A percentile compares a stretch with the other conserved stretches of the same genome.
Conservation (phyloP, 2,797 vertebrate genomes). For the Zenarchopterus dispar region DNA sequence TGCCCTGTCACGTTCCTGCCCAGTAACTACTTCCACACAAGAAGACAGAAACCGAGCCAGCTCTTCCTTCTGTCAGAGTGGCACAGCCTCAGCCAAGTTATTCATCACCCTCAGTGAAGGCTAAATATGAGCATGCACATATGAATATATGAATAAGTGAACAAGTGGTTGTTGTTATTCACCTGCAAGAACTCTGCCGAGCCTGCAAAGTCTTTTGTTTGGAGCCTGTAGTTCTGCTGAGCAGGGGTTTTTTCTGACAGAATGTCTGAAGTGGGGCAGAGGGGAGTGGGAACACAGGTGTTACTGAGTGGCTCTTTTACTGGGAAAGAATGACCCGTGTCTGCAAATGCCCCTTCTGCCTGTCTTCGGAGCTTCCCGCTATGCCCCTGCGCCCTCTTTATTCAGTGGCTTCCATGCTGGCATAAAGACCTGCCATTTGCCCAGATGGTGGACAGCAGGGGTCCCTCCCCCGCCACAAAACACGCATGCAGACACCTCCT, state of each 20-base stretch:
- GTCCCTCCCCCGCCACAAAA: slow-evolving; percentile 35
- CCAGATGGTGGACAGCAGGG: slow-evolving; percentile 81
- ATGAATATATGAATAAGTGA: slow-evolving; percentile 85
- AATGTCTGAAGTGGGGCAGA: slow-evolving; percentile 73
- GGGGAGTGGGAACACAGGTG: slow-evolving; percentile 78
- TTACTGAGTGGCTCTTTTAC: slow-evolving; percentile 74
- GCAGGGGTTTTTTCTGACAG: slow-evolving; percentile 76
- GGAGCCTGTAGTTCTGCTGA: slow-evolving; percentile 77
- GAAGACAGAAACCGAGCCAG: slow-evolving; percentile 54
- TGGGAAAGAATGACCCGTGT: slow-evolving; percentile 75
- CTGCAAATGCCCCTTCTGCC: slow-evolving; percentile 75
- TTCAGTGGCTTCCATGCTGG: slow-evolving; percentile 66
- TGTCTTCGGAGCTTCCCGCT: slow-evolving; percentile 63
- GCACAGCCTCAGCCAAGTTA: slow-evolving; percentile 60
- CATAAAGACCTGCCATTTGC: slow-evolving; percentile 78
- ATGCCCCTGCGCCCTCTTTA: slow-evolving; percentile 72
- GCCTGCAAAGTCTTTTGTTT: slow-evolving; percentile 71
- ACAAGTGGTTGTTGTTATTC: slow-evolving; percentile 79
- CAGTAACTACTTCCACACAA: slow-evolving; percentile 46
- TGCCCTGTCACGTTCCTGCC: slow-evolving; percentile 55
- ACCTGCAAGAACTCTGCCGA: slow-evolving; percentile 73
- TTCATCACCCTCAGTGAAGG: slow-evolving; percentile 80
- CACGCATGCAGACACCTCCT: slow-evolving; percentile 43
- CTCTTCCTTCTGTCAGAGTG: slow-evolving; percentile 52
- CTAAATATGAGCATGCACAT: slow-evolving; percentile 79